Evolutionary conservation across 2,113 vertebrate genomes (phyloP).

Genomic region (Chloropsis cyanopogon): DNA sequence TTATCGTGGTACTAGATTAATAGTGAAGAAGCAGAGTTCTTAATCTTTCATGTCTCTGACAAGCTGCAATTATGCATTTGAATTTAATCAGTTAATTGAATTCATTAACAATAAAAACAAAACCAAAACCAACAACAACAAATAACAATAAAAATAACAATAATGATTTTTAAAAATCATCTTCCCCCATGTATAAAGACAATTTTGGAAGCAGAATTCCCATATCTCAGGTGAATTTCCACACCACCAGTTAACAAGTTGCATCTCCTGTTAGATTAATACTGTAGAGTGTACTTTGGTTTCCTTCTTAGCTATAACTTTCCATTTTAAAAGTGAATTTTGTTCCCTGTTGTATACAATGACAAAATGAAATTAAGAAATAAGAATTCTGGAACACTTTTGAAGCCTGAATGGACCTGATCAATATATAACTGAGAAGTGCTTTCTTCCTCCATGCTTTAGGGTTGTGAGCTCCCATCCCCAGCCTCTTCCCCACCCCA

Average conservation of each 20-base stretch:
- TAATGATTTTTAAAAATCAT: not conserved
- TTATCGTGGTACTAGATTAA: not conserved
- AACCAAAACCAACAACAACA: accelerated
- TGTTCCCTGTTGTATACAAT: not conserved
- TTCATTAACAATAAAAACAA: not conserved
- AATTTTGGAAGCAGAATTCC: not conserved
- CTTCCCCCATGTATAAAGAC: accelerated
- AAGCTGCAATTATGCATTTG: not conserved
- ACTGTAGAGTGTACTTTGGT: not conserved
- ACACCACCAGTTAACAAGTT: not conserved
- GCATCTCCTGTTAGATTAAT: not conserved
- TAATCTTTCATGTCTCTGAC: not conserved
- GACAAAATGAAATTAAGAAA: not conserved
- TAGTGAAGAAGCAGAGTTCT: not conserved
- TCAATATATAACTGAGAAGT: not conserved
- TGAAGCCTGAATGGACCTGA: not conserved
- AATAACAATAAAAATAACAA: not conserved
- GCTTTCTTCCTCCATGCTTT: not conserved
- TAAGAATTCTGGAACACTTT: not conserved
- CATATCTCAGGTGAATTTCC: not conserved
- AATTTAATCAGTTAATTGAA: not conserved
- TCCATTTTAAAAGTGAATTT: not conserved
- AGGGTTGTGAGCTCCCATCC: not conserved
- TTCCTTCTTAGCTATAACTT: not conserved
- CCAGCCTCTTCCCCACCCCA: accelerated